These are phyloP conservation scores for Drymonia ruficornis DNA, from an alignment of 2,888 invertebrate genomes.

Conservation along the genomic window DNA sequence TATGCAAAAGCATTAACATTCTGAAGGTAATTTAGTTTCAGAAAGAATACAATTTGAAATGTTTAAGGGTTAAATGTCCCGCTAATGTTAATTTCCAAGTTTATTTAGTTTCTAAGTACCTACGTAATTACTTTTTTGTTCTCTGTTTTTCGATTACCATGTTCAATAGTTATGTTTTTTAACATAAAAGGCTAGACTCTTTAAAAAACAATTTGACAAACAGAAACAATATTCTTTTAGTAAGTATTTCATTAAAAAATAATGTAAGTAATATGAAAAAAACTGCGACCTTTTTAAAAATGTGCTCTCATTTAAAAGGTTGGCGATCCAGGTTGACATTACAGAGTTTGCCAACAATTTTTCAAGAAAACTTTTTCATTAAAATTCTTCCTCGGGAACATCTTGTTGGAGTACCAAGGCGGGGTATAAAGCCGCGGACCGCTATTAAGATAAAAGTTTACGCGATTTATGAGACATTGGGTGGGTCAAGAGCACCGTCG, in stretches of 20 bases:
- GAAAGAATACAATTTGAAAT: constrained; percentile 5
- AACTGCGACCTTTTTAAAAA: neutral
- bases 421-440: constrained; percentile 30
- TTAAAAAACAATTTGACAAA: no score
- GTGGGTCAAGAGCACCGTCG: constrained; percentile 22
- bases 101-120: no score
- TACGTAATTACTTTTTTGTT: no score
- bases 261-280: neutral
- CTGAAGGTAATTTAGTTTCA: constrained; percentile 5
- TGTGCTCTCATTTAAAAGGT: neutral
- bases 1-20: constrained; percentile 11
- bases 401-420: constrained; percentile 20
- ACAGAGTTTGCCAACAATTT: constrained; percentile 8
- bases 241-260: no score
- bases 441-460: constrained; percentile 38
- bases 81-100: neutral
- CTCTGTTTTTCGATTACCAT: no score
- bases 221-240: no score
- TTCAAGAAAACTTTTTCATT: constrained; percentile 30
- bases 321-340: constrained; percentile 14
- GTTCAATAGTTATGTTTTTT: no score
- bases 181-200: no score
- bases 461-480: constrained; percentile 34
- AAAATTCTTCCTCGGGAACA: constrained; percentile 19
- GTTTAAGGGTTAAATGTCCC: neutral